phyloP scores from a whole-genome alignment of 2,888 invertebrate species.

The Teinopalpus imperialis region DNA sequence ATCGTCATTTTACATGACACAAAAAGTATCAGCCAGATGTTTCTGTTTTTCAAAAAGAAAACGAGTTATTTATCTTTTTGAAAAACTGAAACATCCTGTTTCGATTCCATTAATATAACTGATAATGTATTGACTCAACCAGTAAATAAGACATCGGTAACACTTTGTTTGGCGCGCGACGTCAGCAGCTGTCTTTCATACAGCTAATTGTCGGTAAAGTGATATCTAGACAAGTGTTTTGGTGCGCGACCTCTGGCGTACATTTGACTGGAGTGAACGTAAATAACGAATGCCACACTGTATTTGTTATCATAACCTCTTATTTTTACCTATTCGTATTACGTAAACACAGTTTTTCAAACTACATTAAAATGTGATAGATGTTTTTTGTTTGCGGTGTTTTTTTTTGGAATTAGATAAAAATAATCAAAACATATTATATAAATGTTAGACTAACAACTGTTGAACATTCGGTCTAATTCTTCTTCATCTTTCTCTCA shows the following conservation, averaged over 20 bases:
- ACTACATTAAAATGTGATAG: no score
- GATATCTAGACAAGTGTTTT: constrained; percentile 55
- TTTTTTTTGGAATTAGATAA: no score
- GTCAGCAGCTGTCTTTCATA: constrained; percentile 56
- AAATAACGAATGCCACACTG: constrained; percentile 23
- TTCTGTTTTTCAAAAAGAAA: no score
- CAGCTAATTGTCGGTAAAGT: constrained; percentile 63
- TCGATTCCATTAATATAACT: constrained; percentile 6
- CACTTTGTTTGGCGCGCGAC: constrained; percentile 40
- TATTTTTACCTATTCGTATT: constrained; percentile 11
- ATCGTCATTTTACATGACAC: no score
- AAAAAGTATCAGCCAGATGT: no score
- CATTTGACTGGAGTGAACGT: constrained; percentile 36
- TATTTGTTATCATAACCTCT: constrained; percentile 30
- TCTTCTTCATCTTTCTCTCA: no score
- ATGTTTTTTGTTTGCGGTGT: no score
- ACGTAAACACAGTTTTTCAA: neutral
- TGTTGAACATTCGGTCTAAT: no score
- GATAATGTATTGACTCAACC: constrained; percentile 3
- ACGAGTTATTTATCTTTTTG: no score
- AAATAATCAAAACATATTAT: no score
- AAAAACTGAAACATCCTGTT: neutral
- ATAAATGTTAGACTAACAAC: no score
- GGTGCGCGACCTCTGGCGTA: constrained; percentile 51
- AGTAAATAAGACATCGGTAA: constrained; percentile 15